Conservation (phyloP, 2,113 vertebrate genomes). For the Rhadina sibilatrix region DNA sequence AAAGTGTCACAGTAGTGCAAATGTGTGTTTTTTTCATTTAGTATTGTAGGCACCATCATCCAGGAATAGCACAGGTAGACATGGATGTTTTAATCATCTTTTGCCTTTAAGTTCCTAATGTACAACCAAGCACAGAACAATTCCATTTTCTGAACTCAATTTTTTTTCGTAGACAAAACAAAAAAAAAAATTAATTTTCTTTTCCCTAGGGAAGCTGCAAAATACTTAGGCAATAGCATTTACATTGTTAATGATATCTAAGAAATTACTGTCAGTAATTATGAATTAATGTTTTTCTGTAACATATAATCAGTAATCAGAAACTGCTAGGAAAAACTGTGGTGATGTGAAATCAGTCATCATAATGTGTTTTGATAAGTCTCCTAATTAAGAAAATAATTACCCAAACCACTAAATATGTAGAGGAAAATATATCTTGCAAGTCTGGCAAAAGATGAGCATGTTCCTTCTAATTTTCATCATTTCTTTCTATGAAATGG, state of each 20-base stretch:
- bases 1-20: background rate
- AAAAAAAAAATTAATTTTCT: background rate
- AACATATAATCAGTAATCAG: background rate
- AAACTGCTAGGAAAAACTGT: conserved; percentile 21
- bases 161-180: background rate
- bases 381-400: conserved; percentile 56
- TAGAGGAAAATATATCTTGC: conserved; percentile 1
- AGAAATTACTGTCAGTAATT: conserved; percentile 30
- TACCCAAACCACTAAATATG: conserved; percentile 53
- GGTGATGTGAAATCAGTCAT: background rate
- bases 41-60: background rate
- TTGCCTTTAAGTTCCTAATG: background rate
- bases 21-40: background rate
- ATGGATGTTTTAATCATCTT: background rate
- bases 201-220: background rate
- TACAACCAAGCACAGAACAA: background rate
- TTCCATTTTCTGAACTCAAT: background rate
- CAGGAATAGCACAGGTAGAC: background rate
- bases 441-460: conserved; percentile 44
- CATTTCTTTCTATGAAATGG: conserved; percentile 8
- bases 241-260: background rate
- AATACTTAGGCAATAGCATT: background rate
- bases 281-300: background rate
- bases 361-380: conserved; percentile 51
- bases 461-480: conserved; percentile 44